These are phyloP conservation scores for Lapara coniferarum DNA, from an alignment of 2,888 invertebrate species.

Conservation along the genomic window DNA sequence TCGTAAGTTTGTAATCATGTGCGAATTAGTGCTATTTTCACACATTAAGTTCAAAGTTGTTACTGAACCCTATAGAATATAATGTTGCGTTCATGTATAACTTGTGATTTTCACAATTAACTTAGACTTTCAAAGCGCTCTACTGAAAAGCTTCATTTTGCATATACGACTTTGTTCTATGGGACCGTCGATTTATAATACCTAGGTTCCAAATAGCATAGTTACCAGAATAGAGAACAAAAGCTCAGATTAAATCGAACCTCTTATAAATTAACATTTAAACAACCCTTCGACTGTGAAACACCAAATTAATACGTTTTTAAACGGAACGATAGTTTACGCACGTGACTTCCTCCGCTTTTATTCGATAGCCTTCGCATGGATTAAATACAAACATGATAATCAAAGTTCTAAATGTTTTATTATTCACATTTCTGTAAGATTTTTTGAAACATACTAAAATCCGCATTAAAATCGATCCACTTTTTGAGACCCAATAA, in stretches of 20 bases:
- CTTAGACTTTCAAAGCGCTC: no score
- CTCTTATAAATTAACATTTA: conserved; percentile 6
- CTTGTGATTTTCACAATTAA: no score
- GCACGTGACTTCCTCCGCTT: neutral
- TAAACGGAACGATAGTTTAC: conserved; percentile 6
- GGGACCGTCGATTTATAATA: no score
- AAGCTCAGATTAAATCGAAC: neutral
- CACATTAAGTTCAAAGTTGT: no score
- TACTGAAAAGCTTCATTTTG: no score
- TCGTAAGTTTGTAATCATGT: no score
- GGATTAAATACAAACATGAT: neutral
- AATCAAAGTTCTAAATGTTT: no score
- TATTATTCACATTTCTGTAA: neutral
- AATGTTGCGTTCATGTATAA: no score
- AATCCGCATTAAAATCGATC: no score
- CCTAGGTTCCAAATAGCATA: neutral
- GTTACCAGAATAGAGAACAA: neutral
- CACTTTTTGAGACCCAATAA: neutral
- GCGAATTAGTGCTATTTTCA: no score
- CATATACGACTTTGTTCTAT: no score
- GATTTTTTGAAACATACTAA: neutral
- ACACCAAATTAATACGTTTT: conserved; percentile 17
- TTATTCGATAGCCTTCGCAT: neutral
- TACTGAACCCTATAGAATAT: no score
- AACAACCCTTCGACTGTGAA: conserved; percentile 10